Evolutionary conservation across 2,113 vertebrate species (phyloP).

Genomic region (Pituophis catenifer): DNA sequence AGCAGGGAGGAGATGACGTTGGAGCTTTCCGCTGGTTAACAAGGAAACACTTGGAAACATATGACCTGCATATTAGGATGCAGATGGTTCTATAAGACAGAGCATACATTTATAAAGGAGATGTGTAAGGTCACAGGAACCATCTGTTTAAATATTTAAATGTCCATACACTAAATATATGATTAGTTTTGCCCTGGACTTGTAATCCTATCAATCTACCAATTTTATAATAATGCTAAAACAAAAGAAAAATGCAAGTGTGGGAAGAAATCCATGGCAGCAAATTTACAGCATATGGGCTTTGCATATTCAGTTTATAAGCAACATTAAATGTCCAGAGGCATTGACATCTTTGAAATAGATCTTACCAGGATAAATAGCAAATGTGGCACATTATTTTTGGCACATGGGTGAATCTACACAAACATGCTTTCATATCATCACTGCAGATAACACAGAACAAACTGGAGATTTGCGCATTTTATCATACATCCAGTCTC

Average conservation of each 20-base stretch:
- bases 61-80: slow-evolving; percentile 69
- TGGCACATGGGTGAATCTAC: neutral
- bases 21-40: slow-evolving; percentile 56
- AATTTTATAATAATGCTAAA: slow-evolving; percentile 59
- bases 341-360: slow-evolving; percentile 10
- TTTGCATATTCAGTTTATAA: slow-evolving; percentile 32
- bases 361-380: neutral
- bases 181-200: slow-evolving; percentile 63
- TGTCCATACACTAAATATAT: slow-evolving; percentile 57
- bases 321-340: slow-evolving; percentile 1
- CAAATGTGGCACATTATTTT: accelerated
- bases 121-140: slow-evolving; percentile 69
- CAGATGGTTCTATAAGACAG: slow-evolving; percentile 64
- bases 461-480: neutral
- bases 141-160: slow-evolving; percentile 69
- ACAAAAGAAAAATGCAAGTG: slow-evolving; percentile 60
- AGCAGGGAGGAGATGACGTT: slow-evolving; percentile 52
- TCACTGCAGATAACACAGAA: neutral
- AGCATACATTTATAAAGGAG: slow-evolving; percentile 70
- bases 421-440: neutral
- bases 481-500: neutral
- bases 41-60: slow-evolving; percentile 65
- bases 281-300: slow-evolving; percentile 65
- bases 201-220: slow-evolving; percentile 53
- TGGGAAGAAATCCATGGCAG: slow-evolving; percentile 52